Evolutionary conservation across 1,140 invertebrate species (phyloP), one percentile per base, ranked within the genome.

Genomic region (Doryteuthis pealeii): DNA sequence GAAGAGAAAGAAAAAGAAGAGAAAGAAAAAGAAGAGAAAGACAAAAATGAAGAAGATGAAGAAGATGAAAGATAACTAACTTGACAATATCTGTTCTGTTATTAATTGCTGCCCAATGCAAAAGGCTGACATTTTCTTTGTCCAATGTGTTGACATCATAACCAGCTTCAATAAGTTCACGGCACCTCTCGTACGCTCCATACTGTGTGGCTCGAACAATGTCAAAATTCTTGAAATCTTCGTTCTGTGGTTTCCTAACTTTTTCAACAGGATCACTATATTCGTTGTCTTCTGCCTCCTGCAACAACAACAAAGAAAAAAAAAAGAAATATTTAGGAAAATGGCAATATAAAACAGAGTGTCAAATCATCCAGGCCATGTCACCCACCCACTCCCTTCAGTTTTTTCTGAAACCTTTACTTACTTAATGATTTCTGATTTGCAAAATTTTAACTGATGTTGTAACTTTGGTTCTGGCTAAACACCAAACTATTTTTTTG

Each of bases 91-190:
- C 95, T 70, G 79, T 73, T 75, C 89, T 90, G 90, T 99, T 99
- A 87, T 99, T 99, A 80, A 99, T 99, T 26, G 98, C 94, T 28
- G 97, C 97, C 98, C 98, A 99, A 86, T 99, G 98, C 1, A 99
- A 89, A n/a, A 99, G 89, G 2, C 96, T 89, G 77, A 90, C 89
- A 80, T 89, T 89, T 78, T 90, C 90, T 69, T 77, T 75, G 79
- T 90, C 90, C 77, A 86, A 84, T 45, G 79, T 71, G 76, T 89
- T 89, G 28, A 88, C 88, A 83, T 88, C 83, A 76, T 76, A 79
- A 6, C 86, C 95, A 89, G 96, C 94, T 81, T 98, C 96, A 1
- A 98, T 90, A 4, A 98, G 89, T 84, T 97, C 93, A 76, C 92
- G 92, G 28, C 95, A 94, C 80, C 95, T 89, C 65, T 92, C 91